phyloP scores from a whole-genome alignment of 2,797 vertebrate genomes.

The Pipistrellus pygmaeus region DNA sequence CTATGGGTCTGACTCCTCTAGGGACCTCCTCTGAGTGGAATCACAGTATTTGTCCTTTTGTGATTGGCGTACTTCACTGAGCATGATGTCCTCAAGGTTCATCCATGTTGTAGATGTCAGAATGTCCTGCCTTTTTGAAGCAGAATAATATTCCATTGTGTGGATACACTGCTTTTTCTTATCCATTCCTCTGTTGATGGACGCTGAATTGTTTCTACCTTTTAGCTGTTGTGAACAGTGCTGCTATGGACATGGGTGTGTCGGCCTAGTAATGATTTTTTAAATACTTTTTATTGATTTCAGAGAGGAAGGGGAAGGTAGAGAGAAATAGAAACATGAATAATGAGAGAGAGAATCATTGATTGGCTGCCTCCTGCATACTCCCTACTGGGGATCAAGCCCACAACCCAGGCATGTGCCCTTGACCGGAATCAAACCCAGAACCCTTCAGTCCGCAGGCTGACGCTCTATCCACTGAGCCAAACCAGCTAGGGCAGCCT shows the following conservation, averaged over 20 bases:
- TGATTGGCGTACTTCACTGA: neutral
- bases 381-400: too few relatives aligned
- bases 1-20: neutral
- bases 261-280: neutral
- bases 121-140: neutral
- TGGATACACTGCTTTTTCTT: too few relatives aligned
- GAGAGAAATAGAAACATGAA: too few relatives aligned
- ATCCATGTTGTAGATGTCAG: neutral
- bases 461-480: too few relatives aligned
- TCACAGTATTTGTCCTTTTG: neutral
- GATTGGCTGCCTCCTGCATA: too few relatives aligned
- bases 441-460: too few relatives aligned
- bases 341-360: too few relatives aligned
- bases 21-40: neutral
- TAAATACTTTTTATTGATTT: too few relatives aligned
- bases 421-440: too few relatives aligned
- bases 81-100: neutral
- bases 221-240: neutral
- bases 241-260: neutral
- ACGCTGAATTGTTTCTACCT: neutral
- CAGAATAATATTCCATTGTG: neutral
- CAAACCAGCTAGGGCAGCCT: too few relatives aligned
- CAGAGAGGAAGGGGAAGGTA: too few relatives aligned
- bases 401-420: too few relatives aligned
- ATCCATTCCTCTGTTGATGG: neutral